These are phyloP conservation scores for Lasiommata megera DNA, from an alignment of 2,888 invertebrate genomes.

Conservation along the genomic window DNA sequence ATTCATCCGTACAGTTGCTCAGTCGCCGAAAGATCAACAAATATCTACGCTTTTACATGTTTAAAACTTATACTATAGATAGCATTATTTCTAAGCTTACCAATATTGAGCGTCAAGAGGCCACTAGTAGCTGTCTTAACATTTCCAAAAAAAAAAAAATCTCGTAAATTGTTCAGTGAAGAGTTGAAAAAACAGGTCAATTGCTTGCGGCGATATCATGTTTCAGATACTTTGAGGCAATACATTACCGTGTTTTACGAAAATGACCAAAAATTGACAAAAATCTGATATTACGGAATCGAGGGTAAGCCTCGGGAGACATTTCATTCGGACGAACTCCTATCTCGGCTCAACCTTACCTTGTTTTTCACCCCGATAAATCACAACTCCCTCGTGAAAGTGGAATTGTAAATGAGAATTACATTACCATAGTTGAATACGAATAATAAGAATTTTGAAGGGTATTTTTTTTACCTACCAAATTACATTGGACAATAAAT, in stretches of 20 bases:
- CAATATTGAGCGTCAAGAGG: too few species aligned
- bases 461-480: not conserved
- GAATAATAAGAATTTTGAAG: conserved; percentile 15
- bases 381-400: conserved; percentile 24
- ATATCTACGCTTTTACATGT: too few species aligned
- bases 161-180: too few species aligned
- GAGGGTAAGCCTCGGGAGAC: conserved; percentile 17
- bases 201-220: not conserved
- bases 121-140: too few species aligned
- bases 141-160: too few species aligned
- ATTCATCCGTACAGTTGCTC: too few species aligned
- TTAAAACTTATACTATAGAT: too few species aligned
- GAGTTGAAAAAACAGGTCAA: not conserved
- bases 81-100: too few species aligned
- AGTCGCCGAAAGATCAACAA: too few species aligned
- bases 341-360: conserved; percentile 22
- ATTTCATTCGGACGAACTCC: conserved; percentile 15
- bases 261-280: conserved; percentile 3
- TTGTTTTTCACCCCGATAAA: conserved; percentile 26
- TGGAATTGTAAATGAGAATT: conserved; percentile 25
- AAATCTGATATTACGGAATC: conserved; percentile 1
- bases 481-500: not conserved
- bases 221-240: not conserved
- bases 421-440: conserved; percentile 22
- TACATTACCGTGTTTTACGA: not conserved